Evolutionary conservation across 2,113 vertebrate genomes (phyloP).

Genomic region (Hymenochirus boettgeri): DNA sequence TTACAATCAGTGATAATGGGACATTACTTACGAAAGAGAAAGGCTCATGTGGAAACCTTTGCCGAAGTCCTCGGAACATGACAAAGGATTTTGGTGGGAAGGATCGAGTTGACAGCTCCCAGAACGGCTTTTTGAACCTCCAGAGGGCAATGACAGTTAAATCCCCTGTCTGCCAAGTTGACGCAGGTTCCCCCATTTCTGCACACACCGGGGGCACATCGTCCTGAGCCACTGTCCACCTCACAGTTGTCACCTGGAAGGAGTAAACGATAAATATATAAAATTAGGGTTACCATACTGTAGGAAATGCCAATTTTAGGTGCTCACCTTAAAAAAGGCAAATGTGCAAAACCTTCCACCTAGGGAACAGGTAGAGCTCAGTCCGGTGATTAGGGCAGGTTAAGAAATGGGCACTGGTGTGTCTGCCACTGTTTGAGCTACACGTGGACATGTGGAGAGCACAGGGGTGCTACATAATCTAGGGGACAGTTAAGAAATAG

Average conservation of each 20-base stretch:
- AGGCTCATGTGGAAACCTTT: conserved; percentile 94
- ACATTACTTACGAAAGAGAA: conserved; percentile 91
- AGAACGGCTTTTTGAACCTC: conserved; percentile 85
- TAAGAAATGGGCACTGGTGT: no score
- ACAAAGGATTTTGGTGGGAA: conserved; percentile 89
- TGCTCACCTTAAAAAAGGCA: no score
- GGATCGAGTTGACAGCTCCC: conserved; percentile 84
- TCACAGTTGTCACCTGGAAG: conserved; percentile 85
- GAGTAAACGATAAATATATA: background rate
- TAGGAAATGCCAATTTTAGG: no score
- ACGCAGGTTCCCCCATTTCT: conserved; percentile 88
- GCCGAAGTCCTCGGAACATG: conserved; percentile 94
- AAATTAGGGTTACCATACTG: no score
- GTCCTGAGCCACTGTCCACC: conserved; percentile 77
- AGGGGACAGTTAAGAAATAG: no score
- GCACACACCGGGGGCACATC: conserved; percentile 81
- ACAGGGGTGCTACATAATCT: no score
- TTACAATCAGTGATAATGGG: no score
- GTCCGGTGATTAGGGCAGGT: no score
- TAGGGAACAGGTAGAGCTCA: no score
- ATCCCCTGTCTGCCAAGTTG: conserved; percentile 69
- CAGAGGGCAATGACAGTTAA: conserved; percentile 87
- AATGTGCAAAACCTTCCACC: no score
- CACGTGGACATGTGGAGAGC: no score
- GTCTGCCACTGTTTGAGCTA: no score